Conservation (phyloP, 2,888 invertebrate genomes). For the Notodonta dromedarius region DNA sequence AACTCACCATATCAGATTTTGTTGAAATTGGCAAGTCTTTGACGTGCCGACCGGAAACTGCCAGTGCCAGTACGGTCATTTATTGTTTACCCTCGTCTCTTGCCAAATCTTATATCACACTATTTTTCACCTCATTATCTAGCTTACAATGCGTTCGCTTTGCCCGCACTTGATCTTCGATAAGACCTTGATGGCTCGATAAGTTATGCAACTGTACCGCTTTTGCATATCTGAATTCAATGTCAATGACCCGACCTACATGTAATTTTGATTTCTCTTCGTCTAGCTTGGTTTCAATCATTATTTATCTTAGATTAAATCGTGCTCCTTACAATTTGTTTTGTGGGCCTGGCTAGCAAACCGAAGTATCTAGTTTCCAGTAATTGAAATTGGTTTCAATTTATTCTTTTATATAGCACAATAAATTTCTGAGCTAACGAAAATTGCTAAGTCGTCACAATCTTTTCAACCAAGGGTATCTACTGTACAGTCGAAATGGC, state of each 20-base stretch:
- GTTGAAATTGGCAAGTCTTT: constrained; percentile 41
- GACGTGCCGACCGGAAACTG: constrained; percentile 42
- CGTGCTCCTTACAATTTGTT: background rate
- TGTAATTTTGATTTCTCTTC: constrained; percentile 2
- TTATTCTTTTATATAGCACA: background rate
- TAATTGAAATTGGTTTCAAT: background rate
- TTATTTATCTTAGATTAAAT: background rate
- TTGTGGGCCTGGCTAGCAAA: background rate
- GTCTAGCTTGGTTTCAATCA: background rate
- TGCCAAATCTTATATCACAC: constrained; percentile 47
- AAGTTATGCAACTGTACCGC: constrained; percentile 14
- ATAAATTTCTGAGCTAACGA: background rate
- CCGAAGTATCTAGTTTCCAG: background rate
- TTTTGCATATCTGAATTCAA: constrained; percentile 13
- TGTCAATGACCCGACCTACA: constrained; percentile 34
- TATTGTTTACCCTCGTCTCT: constrained; percentile 39
- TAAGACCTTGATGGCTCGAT: constrained; percentile 8
- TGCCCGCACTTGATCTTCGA: constrained; percentile 10
- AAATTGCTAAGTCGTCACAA: background rate
- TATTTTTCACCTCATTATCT: constrained; percentile 21
- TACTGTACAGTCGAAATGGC: background rate
- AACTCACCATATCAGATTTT: constrained; percentile 26
- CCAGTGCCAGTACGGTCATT: constrained; percentile 30
- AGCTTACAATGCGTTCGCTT: constrained; percentile 8
- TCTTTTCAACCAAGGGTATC: background rate